Percentiles rank a stretch among this genome's conserved stretches.
These are phyloP conservation scores for Oxyscelio sp. DNA, from an alignment of 2,888 invertebrate genomes.

Conservation along the genomic window DNA sequence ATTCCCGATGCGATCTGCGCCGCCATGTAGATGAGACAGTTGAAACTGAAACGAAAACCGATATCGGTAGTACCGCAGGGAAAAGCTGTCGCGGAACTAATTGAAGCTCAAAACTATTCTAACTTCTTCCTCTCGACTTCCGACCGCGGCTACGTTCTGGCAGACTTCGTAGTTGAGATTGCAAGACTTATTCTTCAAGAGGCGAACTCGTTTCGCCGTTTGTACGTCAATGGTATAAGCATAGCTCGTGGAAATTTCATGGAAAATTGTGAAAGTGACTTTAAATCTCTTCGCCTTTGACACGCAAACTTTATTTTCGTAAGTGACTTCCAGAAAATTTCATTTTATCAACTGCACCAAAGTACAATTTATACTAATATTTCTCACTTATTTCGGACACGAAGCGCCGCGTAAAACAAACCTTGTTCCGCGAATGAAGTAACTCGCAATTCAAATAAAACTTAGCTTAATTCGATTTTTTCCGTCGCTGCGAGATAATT, in stretches of 20 bases:
- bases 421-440: not conserved
- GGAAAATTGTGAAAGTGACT: constrained; percentile 55
- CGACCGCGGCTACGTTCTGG: constrained; percentile 46
- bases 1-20: constrained; percentile 96
- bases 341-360: constrained; percentile 19
- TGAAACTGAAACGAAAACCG: constrained; percentile 90
- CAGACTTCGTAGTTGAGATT: constrained; percentile 48
- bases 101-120: constrained; percentile 71
- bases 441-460: constrained; percentile 7
- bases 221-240: constrained; percentile 46
- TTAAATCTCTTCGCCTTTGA: constrained; percentile 46
- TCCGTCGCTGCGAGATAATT: not conserved
- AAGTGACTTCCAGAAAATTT: constrained; percentile 41
- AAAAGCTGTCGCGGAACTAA: constrained; percentile 67
- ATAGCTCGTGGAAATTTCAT: constrained; percentile 39
- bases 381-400: constrained; percentile 6
- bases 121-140: constrained; percentile 68
- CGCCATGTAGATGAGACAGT: constrained; percentile 94
- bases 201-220: constrained; percentile 26
- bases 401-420: constrained; percentile 7
- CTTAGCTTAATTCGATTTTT: constrained; percentile 3
- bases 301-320: constrained; percentile 55
- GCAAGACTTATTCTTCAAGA: constrained; percentile 61
- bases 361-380: constrained; percentile 16
- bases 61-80: constrained; percentile 65